phyloP scores from a whole-genome alignment of 1,140 invertebrate genomes.

The Eriocheir sinensis region DNA sequence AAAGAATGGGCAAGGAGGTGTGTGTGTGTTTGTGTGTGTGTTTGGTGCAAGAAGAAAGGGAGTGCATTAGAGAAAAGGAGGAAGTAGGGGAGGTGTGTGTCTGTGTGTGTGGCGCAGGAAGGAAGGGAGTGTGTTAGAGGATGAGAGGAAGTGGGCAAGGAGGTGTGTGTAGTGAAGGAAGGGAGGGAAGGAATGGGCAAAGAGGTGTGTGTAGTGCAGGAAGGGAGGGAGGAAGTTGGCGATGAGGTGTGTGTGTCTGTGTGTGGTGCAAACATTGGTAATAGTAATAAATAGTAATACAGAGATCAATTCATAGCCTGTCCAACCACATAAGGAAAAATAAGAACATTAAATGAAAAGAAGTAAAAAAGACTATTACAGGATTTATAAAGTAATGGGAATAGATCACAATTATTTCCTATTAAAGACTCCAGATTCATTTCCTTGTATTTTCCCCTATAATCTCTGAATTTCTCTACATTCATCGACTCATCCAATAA shows the following conservation, averaged over 20 bases:
- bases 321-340: neutral
- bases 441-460: neutral
- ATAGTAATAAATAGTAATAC: neutral
- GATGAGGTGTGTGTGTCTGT: neutral
- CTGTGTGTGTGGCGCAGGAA: neutral
- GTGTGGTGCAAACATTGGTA: neutral
- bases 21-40: neutral
- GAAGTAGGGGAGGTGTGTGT: neutral
- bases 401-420: neutral
- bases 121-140: neutral
- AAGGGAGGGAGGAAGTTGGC: neutral
- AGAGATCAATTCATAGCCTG: neutral
- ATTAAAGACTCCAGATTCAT: neutral
- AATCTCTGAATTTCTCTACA: neutral
- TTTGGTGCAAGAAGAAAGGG: neutral
- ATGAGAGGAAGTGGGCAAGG: neutral
- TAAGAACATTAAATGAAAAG: neutral
- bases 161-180: slow-evolving; percentile 10
- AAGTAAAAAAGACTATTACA: neutral
- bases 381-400: neutral
- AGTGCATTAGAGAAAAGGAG: neutral
- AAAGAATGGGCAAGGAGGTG: neutral
- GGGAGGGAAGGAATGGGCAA: neutral
- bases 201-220: neutral
- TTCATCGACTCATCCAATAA: neutral